These are phyloP conservation scores for Leptatherina wallacei DNA, from an alignment of 2,797 vertebrate genomes.

Conservation along the genomic window DNA sequence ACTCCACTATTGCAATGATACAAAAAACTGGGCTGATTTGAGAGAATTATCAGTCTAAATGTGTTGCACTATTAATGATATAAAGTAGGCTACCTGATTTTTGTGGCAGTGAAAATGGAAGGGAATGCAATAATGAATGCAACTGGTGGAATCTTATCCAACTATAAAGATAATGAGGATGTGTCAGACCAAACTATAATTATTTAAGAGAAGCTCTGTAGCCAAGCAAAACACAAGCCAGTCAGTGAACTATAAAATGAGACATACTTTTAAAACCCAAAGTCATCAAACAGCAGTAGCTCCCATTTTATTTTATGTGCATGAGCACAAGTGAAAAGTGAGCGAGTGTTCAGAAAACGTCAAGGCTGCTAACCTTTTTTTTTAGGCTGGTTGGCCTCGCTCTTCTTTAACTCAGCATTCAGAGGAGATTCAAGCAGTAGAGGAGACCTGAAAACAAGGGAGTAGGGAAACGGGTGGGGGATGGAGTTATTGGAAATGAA, in stretches of 20 bases:
- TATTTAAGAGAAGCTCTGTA: slow-evolving; percentile 32
- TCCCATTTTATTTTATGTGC: slow-evolving; percentile 35
- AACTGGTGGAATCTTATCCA: slow-evolving; percentile 27
- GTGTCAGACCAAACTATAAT: slow-evolving; percentile 38
- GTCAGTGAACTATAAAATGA: slow-evolving; percentile 39
- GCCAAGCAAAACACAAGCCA: slow-evolving; percentile 49
- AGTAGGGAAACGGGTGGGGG: slow-evolving; percentile 21
- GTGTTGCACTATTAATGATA: not conserved
- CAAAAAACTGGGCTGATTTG: slow-evolving; percentile 27
- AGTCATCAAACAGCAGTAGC: slow-evolving; percentile 40
- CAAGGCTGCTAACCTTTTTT: slow-evolving; percentile 72
- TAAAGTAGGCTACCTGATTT: slow-evolving; percentile 18
- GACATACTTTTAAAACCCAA: slow-evolving; percentile 41
- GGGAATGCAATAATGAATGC: slow-evolving; percentile 13
- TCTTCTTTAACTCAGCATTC: slow-evolving; percentile 73
- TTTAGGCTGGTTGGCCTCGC: slow-evolving; percentile 65
- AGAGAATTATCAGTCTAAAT: slow-evolving; percentile 12
- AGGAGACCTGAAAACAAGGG: slow-evolving; percentile 78
- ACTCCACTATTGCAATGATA: slow-evolving; percentile 29
- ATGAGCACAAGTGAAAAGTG: slow-evolving; percentile 26
- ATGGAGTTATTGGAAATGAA: slow-evolving; percentile 71
- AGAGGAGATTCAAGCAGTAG: slow-evolving; percentile 84
- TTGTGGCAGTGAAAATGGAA: slow-evolving; percentile 26
- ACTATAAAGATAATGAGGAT: slow-evolving; percentile 43
- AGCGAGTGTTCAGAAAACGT: slow-evolving; percentile 19